These are phyloP conservation scores for Pachycephus smyrnensis DNA, from an alignment of 2,888 invertebrate genomes.

Conservation along the genomic window DNA sequence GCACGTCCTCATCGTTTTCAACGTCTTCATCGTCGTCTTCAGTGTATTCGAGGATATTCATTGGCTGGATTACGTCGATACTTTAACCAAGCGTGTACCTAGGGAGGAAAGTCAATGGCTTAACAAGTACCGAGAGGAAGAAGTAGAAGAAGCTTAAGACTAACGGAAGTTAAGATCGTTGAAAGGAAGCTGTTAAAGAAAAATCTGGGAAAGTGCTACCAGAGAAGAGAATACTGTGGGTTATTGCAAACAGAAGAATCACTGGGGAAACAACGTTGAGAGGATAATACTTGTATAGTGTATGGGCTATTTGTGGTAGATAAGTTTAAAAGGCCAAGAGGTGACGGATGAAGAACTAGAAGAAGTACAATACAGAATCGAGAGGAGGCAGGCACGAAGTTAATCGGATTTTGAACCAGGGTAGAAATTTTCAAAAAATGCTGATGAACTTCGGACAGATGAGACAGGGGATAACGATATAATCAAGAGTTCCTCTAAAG, in stretches of 20 bases:
- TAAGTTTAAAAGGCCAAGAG: neutral
- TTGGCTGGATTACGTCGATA: neutral
- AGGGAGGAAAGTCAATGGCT: neutral
- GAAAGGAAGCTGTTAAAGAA: neutral
- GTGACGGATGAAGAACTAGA: neutral
- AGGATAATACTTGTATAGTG: neutral
- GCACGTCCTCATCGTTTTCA: slow-evolving; percentile 13
- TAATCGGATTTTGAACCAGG: neutral
- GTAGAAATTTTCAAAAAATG: neutral
- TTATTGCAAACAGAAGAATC: neutral
- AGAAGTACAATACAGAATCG: neutral
- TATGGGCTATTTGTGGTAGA: neutral
- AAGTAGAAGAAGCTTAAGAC: neutral
- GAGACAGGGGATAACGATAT: neutral
- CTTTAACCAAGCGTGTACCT: neutral
- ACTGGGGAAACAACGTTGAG: neutral
- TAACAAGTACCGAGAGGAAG: neutral
- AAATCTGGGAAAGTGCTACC: neutral
- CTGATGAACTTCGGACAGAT: neutral
- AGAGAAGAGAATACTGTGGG: neutral
- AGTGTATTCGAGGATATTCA: neutral
- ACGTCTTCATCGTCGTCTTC: slow-evolving; percentile 13
- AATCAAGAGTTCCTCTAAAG: neutral
- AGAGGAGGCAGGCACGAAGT: neutral
- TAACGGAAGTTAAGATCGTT: neutral